Conservation (phyloP, 2,888 invertebrate genomes). For the Aporophyla nigra region DNA sequence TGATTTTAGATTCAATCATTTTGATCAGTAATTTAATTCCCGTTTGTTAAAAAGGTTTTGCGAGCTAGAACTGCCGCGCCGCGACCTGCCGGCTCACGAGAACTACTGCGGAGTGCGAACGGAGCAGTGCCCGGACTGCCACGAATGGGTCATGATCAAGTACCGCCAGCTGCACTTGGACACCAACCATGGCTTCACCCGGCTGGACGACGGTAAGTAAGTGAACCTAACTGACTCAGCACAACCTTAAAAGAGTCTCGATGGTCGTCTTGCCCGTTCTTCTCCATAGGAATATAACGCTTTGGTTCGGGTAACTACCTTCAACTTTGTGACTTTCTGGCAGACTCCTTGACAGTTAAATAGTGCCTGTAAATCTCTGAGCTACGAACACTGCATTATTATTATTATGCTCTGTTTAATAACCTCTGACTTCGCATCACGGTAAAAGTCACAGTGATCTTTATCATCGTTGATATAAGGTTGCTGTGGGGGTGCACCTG, state of each 20-base stretch:
- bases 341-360: not conserved
- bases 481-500: no score
- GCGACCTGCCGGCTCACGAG: constrained; percentile 92
- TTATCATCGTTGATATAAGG: no score
- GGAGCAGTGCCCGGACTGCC: constrained; percentile 92
- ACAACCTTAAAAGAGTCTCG: not conserved
- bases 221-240: not conserved
- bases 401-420: no score
- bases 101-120: constrained; percentile 94
- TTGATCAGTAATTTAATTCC: not conserved
- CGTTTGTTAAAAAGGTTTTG: constrained; percentile 84
- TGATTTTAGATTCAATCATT: not conserved
- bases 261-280: not conserved
- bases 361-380: no score
- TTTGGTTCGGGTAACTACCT: no score
- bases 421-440: no score
- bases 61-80: constrained; percentile 92
- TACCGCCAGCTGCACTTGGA: constrained; percentile 92
- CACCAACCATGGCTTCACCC: constrained; percentile 92
- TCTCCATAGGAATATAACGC: not conserved
- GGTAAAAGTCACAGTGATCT: no score
- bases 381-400: no score
- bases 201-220: constrained; percentile 90
- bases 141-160: constrained; percentile 93
- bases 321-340: not conserved